Base-by-base conservation (phyloP, 2,797 vertebrate genomes). In the Carduelis carduelis region DNA sequence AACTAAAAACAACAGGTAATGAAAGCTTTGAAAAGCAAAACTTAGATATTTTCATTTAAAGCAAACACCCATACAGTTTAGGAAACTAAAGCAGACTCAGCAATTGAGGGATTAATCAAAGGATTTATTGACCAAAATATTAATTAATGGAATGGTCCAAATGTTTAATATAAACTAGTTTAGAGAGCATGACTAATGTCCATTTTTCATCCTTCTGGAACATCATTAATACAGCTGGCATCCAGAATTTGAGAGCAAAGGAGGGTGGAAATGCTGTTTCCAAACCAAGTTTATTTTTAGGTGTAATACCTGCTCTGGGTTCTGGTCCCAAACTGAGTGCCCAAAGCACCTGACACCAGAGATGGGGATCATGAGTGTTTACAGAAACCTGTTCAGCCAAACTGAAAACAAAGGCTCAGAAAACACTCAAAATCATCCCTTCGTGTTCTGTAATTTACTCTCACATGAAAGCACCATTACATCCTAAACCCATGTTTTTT, bases 361-460 rank as follows among this genome's bases (percentile, higher is more conserved):
- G 32, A 26, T 0, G 10, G 55, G 63, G 32, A 53, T 11, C 32
- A 26, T 0, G 0, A 6, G 1, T 14, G 28, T 63, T 82, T 39
- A 68, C 28, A 71, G 46, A 50, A 88, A 69, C 13, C 14, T 34
- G 21, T 28, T 15, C 68, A 59, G 53, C 28, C 6, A 1, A 89
- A 65, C 18, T 2, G 21, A 74, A 93, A 56, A 41, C 47, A 21
- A 66, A 57, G 32, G 22, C 59, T 64, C 65, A 60, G 14, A 65
- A 60, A 35, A 39, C 16, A 32, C 11, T 20, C 49, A 89, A 87
- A 86, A 69, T 13, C 56, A 64, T 43, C 46, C 8, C n/a, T 61
- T 50, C n/a, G n/a, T 30, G 16, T 27, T 64, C 39, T 39, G 8
- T 30, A 59, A 57, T 2, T 46, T 27, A 61, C 6, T 43, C 24